Percentiles rank a stretch among this genome's conserved stretches.
These are phyloP conservation scores for Choloepus didactylus DNA, from an alignment of 2,797 vertebrate species.

Conservation along the genomic window DNA sequence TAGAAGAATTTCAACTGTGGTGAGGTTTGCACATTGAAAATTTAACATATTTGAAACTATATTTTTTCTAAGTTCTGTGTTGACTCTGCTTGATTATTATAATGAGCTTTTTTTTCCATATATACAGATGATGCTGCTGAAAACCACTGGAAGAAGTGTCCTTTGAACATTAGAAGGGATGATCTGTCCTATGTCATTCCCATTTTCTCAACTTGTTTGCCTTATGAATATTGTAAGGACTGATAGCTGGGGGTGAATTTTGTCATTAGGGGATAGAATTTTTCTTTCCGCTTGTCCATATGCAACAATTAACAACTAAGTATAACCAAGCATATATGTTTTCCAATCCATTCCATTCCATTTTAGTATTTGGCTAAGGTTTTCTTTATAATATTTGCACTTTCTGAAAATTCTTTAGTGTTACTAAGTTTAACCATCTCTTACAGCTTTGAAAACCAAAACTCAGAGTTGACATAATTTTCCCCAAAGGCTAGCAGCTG, in stretches of 20 bases:
- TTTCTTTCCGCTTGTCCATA: background rate
- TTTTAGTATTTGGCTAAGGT: background rate
- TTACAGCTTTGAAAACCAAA: background rate
- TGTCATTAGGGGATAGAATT: background rate
- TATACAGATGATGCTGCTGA: background rate
- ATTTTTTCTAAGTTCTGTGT: background rate
- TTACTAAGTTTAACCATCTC: background rate
- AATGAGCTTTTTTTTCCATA: background rate
- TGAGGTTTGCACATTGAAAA: background rate
- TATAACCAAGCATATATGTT: background rate
- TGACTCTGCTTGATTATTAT: background rate
- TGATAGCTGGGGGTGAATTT: background rate
- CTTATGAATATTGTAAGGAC: background rate
- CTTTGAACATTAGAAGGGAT: background rate
- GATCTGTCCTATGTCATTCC: background rate
- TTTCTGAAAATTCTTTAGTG: constrained; percentile 33
- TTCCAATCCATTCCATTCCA: background rate
- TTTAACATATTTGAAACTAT: background rate
- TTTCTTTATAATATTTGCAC: background rate
- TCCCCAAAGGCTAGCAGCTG: background rate
- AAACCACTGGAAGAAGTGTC: background rate
- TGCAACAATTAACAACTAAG: background rate
- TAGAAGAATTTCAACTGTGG: background rate
- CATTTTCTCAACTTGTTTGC: rapidly evolving
- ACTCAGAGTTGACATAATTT: background rate